These are phyloP conservation scores for Hetaerina titia DNA, from an alignment of 2,888 invertebrate genomes.

Conservation along the genomic window DNA sequence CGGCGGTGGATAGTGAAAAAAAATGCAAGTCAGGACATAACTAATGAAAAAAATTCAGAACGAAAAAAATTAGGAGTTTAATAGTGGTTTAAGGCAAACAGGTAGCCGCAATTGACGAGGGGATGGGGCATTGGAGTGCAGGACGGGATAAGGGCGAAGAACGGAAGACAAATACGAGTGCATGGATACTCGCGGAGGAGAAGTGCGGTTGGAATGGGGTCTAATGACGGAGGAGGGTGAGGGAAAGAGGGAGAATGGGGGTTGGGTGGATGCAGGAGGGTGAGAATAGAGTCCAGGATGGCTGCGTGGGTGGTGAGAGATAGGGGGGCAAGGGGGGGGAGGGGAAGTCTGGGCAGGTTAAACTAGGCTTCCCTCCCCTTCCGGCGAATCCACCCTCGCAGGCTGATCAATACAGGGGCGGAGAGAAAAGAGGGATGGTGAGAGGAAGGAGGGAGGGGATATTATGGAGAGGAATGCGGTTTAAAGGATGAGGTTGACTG, in stretches of 20 bases:
- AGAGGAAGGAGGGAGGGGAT: too few relatives aligned
- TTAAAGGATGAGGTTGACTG: too few relatives aligned
- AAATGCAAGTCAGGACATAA: too few relatives aligned
- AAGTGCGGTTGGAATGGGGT: background rate
- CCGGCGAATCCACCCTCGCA: too few relatives aligned
- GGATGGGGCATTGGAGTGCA: background rate
- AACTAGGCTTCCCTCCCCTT: background rate
- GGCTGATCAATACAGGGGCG: too few relatives aligned
- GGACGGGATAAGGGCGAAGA: background rate
- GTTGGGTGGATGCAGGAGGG: background rate
- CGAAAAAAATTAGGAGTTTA: too few relatives aligned
- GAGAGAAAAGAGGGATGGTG: too few relatives aligned
- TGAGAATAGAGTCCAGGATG: background rate
- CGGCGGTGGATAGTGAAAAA: too few relatives aligned
- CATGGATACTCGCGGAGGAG: background rate
- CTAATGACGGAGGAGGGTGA: background rate
- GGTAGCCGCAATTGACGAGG: too few relatives aligned
- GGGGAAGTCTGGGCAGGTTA: background rate
- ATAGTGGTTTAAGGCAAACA: too few relatives aligned
- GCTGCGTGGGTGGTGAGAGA: background rate
- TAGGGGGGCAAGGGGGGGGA: background rate
- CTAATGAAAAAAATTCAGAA: too few relatives aligned
- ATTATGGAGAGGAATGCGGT: too few relatives aligned
- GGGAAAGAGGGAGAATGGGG: background rate
- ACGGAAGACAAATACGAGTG: background rate